Base-by-base conservation (phyloP, 2,113 vertebrate species). In the Chelonoidis abingdonii region DNA sequence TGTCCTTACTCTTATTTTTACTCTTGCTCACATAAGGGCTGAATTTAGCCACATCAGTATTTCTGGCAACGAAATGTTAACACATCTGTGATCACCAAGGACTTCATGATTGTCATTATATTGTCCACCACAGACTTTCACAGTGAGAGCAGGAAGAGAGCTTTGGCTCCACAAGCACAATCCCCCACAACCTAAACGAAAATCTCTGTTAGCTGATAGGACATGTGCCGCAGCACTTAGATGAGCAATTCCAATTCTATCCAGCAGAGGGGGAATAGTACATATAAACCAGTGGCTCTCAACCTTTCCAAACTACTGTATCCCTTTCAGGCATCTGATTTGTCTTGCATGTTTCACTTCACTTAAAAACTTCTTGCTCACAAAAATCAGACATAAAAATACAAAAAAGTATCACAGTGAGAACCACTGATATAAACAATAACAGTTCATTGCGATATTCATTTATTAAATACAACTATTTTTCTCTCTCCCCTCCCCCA, bases 181-280 rank as follows among this genome's bases (percentile, higher is more conserved):
- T 29, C 44, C n/a, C 84, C 75, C 49, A 22, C n/a, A 8, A 49
- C 1, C 57, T 0, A 83, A 57, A 94, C 78, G 49, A 80, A 91
- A 93, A 91, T 50, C 57, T 95, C 84, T 21, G 4, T 79, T 41
- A 87, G 44, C 25, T 0, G 1, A 3, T 49, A 86, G 13, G 2
- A 22, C 53, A 57, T 31, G 1, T 4, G 14, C 27, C 41, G 69
- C 0, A n/a, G 3, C 41, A 56, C 6, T 25, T 52, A 41, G 81
- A 16, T 76, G 47, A 91, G 91, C 80, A 96, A 88, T 95, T 93
- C 96, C 93, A 75, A 19, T 93, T 95, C 25, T 80, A 47, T 88
- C 90, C 97, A 93, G 94, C 94, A 97, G 97, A 94, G 93, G 97
- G 97, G 97, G 75, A 95, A 93, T 85, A 57, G 81, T 78, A 88